Base-by-base conservation (phyloP, 2,888 invertebrate species). In the Enchytraeus crypticus region DNA sequence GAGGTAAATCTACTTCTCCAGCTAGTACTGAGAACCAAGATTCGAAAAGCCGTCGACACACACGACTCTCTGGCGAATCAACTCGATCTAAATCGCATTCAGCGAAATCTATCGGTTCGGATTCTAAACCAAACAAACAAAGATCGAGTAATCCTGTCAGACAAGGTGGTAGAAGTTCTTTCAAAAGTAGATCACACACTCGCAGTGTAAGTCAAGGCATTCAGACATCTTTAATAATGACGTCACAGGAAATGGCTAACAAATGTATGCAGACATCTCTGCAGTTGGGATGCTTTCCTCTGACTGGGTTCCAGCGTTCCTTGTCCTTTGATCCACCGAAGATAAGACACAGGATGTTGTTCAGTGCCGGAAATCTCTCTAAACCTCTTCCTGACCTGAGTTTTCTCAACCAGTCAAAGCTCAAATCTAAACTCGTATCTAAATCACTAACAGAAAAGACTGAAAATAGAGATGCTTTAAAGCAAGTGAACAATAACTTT, bases 331-430 rank as follows among this genome's bases (percentile, higher is more conserved):
- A 57, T 8, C 47, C 53, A 14, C 11, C 27, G 26, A 21, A 4
- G 1, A 30, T 14, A n/a, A 45, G 29, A 21, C 26, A 55, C 11
- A 33, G 53, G 4, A 59, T 62, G 59, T 27, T 32, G 11, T 29
- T 32, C 53, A 65, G 64, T 53, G 34, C 60, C 18, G 60, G 53
- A 45, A 57, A 57, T 30, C 51, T 59, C 33, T 54, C 54, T 47
- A 51, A 49, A 21, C 57, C 63, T 43, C 64, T 69, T 33, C 69
- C 69, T 21, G 69, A 69, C 47, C 59, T 69, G 26, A 66, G 67
- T 56, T 69, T 69, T 58, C 65, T 69, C 47, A 66, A 68, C 27
- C 43, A 59, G n/a, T 45, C 59, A 14, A 21, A 47, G 23, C 49
- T 30, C 30, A 23, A 18, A 8, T 38, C 38, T 11, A 8, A 18